These are phyloP conservation scores for Acronicta alni DNA, from an alignment of 2,888 invertebrate genomes.

Conservation along the genomic window DNA sequence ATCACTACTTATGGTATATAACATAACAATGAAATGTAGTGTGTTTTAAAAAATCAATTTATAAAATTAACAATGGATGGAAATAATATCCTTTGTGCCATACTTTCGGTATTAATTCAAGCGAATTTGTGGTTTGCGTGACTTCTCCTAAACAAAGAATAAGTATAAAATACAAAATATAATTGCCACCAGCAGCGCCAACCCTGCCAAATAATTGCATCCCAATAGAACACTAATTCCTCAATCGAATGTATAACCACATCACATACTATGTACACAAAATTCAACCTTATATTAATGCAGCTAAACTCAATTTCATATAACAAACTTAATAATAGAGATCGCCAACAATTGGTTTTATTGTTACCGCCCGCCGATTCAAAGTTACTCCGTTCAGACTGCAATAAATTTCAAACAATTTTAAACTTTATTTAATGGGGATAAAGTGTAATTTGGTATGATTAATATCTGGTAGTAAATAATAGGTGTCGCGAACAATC, in stretches of 20 bases:
- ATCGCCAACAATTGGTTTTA: conserved; percentile 81
- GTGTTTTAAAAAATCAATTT: too few species aligned
- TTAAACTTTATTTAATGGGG: conserved; percentile 47
- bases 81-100: conserved; percentile 2
- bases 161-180: conserved; percentile 43
- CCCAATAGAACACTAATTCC: conserved; percentile 82
- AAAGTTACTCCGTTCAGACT: conserved; percentile 70
- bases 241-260: conserved; percentile 74
- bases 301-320: conserved; percentile 63
- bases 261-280: conserved; percentile 35
- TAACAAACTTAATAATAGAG: conserved; percentile 65
- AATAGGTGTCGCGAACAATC: conserved; percentile 81
- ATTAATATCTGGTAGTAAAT: conserved; percentile 68
- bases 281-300: conserved; percentile 51
- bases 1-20: too few species aligned
- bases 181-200: conserved; percentile 51
- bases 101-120: conserved; percentile 21
- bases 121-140: conserved; percentile 32
- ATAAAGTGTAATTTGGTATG: conserved; percentile 61
- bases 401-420: conserved; percentile 51
- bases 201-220: conserved; percentile 77
- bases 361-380: conserved; percentile 86
- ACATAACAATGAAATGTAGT: too few species aligned
- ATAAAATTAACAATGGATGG: background rate
- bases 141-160: conserved; percentile 44